phyloP scores from a whole-genome alignment of 2,113 vertebrate genomes.

The Embiotoca jacksoni region DNA sequence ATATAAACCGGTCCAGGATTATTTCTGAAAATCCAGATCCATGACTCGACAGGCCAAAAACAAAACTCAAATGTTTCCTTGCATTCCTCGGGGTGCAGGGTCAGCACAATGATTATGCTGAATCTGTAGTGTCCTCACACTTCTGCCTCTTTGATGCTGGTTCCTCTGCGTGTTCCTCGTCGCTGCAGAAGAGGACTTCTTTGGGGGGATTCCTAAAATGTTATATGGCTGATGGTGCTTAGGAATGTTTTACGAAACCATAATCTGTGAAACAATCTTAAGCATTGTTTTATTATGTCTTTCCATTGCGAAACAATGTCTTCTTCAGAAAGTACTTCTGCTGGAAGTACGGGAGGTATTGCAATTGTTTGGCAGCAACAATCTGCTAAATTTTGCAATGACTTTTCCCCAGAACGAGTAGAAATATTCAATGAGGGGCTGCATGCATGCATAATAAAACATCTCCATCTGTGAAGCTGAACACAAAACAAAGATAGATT shows the following conservation, averaged over 20 bases:
- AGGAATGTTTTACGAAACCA: background rate
- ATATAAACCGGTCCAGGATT: background rate
- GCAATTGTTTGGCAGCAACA: conserved; percentile 51
- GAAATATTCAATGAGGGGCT: conserved; percentile 57
- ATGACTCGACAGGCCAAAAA: background rate
- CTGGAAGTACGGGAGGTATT: conserved; percentile 57
- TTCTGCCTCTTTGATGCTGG: conserved; percentile 89
- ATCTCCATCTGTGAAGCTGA: conserved; percentile 55
- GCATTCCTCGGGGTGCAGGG: background rate
- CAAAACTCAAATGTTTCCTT: background rate
- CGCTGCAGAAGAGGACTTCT: conserved; percentile 85
- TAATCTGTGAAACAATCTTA: conserved; percentile 3
- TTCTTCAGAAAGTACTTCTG: conserved; percentile 53
- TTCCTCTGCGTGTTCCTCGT: conserved; percentile 76
- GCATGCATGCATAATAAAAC: conserved; percentile 65
- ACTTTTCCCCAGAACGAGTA: conserved; percentile 31
- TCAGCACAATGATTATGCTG: background rate
- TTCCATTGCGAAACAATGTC: conserved; percentile 36
- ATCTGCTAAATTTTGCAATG: conserved; percentile 25
- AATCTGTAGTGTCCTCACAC: conserved; percentile 67
- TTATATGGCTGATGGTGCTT: background rate
- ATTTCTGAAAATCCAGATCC: background rate
- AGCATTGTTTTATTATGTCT: background rate
- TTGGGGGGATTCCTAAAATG: conserved; percentile 68
- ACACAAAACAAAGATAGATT: conserved; percentile 61